phyloP scores from a whole-genome alignment of 2,797 vertebrate species.

The Ctenopoma kingsleyae region DNA sequence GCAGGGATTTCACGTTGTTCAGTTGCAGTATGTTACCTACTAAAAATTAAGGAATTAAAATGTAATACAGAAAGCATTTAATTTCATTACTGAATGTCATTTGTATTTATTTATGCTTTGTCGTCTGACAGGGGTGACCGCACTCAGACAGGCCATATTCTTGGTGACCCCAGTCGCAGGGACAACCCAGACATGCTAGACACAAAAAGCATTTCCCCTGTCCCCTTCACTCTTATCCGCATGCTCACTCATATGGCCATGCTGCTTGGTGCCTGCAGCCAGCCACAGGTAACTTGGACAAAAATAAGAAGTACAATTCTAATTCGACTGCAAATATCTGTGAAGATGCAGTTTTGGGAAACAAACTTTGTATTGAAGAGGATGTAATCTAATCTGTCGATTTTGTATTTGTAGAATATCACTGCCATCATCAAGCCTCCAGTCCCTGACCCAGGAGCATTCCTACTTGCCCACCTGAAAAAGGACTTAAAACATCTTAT shows the following conservation, averaged over 20 bases:
- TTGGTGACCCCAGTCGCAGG: slow-evolving; percentile 80
- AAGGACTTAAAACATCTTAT: slow-evolving; percentile 88
- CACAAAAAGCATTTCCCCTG: slow-evolving; percentile 86
- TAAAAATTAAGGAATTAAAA: not conserved
- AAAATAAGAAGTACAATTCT: not conserved
- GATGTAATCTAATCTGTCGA: not conserved
- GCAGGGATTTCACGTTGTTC: slow-evolving; percentile 38
- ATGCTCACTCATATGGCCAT: slow-evolving; percentile 91
- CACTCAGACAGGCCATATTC: slow-evolving; percentile 90
- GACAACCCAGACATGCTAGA: slow-evolving; percentile 77
- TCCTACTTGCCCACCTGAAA: slow-evolving; percentile 87
- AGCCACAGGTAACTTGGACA: slow-evolving; percentile 79
- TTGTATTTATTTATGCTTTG: not conserved
- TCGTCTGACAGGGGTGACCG: slow-evolving; percentile 82
- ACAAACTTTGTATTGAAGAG: not conserved
- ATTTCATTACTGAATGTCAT: not conserved
- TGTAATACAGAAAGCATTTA: not conserved
- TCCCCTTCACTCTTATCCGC: slow-evolving; percentile 85
- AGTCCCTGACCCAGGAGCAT: slow-evolving; percentile 71
- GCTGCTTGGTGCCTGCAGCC: slow-evolving; percentile 84
- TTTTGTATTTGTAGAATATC: slow-evolving; percentile 53
- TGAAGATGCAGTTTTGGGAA: not conserved
- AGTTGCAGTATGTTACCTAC: slow-evolving; percentile 62
- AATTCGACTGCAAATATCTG: not conserved
- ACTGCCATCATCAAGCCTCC: slow-evolving; percentile 85